Evolutionary conservation across 2,888 invertebrate genomes (phyloP).

Genomic region (Gastracanthus pulcherrimus): DNA sequence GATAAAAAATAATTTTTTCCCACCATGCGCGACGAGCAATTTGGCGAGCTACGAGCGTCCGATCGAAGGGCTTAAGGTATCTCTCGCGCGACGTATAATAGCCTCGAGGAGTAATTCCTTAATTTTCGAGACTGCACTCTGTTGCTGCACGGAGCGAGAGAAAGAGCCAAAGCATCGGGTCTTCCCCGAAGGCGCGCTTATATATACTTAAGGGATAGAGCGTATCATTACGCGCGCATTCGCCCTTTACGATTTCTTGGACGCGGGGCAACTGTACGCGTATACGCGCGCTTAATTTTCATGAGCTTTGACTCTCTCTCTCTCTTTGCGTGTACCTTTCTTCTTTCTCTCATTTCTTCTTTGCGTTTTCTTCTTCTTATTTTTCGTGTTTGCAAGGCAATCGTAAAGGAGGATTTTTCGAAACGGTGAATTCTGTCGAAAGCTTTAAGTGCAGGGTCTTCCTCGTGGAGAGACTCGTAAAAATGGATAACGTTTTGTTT

Average conservation of each 20-base stretch:
- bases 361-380: not conserved
- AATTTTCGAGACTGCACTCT: slow-evolving; percentile 57
- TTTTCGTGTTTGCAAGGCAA: not conserved
- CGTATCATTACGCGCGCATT: slow-evolving; percentile 64
- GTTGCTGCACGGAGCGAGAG: not conserved
- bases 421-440: slow-evolving; percentile 47
- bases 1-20: slow-evolving; percentile 41
- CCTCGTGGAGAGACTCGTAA: slow-evolving; percentile 24
- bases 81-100: slow-evolving; percentile 14
- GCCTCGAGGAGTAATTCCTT: slow-evolving; percentile 59
- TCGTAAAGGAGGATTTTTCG: slow-evolving; percentile 20
- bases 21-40: slow-evolving; percentile 25
- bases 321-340: too few species aligned
- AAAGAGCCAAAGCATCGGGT: slow-evolving; percentile 17
- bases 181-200: slow-evolving; percentile 58
- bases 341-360: too few species aligned
- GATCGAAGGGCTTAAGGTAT: slow-evolving; percentile 25
- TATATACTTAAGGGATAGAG: slow-evolving; percentile 62
- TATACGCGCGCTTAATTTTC: slow-evolving; percentile 31
- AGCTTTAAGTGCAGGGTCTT: slow-evolving; percentile 35
- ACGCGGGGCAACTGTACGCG: slow-evolving; percentile 9
- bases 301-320: slow-evolving; percentile 39
- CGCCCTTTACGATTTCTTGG: slow-evolving; percentile 64
- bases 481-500: slow-evolving; percentile 48
- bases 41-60: slow-evolving; percentile 32